Percentiles rank a stretch among this genome's conserved stretches.
These are phyloP conservation scores for Pemphigus obesinymphae DNA, from an alignment of 1,140 invertebrate species.

Conservation along the genomic window DNA sequence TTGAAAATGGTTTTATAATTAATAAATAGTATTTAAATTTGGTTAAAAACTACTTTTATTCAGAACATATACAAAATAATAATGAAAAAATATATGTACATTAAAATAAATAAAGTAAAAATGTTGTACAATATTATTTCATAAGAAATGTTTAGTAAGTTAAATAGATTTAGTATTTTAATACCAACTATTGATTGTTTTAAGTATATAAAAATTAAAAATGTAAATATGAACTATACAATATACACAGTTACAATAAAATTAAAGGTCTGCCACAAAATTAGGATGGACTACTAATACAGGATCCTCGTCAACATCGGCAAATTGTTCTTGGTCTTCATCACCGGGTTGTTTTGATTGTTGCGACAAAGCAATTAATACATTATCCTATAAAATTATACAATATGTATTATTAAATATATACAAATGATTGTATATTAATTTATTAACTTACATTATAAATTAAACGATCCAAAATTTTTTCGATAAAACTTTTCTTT, in stretches of 20 bases:
- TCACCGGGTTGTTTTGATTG: not conserved
- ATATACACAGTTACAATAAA: not conserved
- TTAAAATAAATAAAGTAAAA: not conserved
- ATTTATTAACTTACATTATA: conserved; percentile 66
- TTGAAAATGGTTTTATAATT: too few relatives aligned
- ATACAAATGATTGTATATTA: not conserved
- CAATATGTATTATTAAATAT: not conserved
- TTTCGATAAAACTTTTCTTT: conserved; percentile 86
- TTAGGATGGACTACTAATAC: conserved; percentile 36
- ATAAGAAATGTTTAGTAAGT: too few relatives aligned
- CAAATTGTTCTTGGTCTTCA: conserved; percentile 9
- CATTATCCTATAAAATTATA: conserved; percentile 36
- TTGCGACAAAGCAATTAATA: conserved; percentile 22
- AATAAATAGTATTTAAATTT: not conserved
- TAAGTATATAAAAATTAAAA: not conserved
- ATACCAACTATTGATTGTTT: not conserved
- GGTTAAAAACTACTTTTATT: not conserved
- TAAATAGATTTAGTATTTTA: not conserved
- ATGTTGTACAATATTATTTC: too few relatives aligned
- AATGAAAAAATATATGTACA: not conserved
- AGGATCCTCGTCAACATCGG: conserved; percentile 20
- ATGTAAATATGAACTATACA: not conserved
- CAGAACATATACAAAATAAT: not conserved
- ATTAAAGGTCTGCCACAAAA: conserved; percentile 12
- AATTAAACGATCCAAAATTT: conserved; percentile 89